Base-by-base conservation (phyloP, 2,113 vertebrate genomes). In the Collichthys lucidus region DNA sequence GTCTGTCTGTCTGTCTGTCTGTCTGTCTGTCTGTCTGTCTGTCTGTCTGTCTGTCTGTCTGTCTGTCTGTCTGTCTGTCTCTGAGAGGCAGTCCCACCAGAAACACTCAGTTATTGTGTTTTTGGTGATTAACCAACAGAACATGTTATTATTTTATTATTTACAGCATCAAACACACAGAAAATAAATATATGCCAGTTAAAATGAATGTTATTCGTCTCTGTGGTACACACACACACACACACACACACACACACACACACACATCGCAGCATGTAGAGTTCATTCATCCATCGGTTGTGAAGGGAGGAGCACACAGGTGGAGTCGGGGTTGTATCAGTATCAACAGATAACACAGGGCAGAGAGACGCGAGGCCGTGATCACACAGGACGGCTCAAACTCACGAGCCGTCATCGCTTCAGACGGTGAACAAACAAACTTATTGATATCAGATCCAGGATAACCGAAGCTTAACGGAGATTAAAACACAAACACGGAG, bases 301-400 rank as follows among this genome's bases (percentile, higher is more conserved):
- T 3, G 71, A 47, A 77, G 50, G 60, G 40, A 31, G 31, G 56
- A 44, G 46, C 1, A 53, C 22, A 47, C 5, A 66, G 57, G 22
- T 5, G 5, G 55, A 22, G 50, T 44, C 44, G 57, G 57, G 0
- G 8, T 14, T 31, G 12, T 29, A 55, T 46, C 66, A 63, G 68
- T 2, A n/a, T 55, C 3, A n/a, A 70, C 17, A 62, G 14, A 69
- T 74, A 47, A 56, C 29, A 56, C 29, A 63, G 26, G 74, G 49
- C 63, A 77, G 68, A 55, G 56, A 55, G 40, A 85, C 62, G 12
- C 19, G 20, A 74, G 79, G 86, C 70, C 67, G 20, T 83, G 85
- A 90, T 84, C 88, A 83, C 66, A 86, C 19, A 80, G 82, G 86
- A 79, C 11, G 47, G 12, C 44, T 73, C 55, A n/a, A 19, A 50